Base-by-base conservation (phyloP, 1,140 invertebrate species). In the Bombus impatiens region DNA sequence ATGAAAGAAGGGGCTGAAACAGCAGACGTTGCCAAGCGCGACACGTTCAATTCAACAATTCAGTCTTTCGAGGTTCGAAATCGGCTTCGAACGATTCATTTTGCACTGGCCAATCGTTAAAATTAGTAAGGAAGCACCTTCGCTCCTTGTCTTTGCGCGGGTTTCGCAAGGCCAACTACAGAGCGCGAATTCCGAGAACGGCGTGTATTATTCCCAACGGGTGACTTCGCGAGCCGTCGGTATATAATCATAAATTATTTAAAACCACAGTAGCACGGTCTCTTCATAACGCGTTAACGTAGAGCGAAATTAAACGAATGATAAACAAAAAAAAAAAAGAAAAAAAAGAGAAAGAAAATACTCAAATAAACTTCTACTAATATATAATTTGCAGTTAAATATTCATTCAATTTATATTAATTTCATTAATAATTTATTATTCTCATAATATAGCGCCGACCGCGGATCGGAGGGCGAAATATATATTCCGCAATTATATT, bases 381-480 rank as follows among this genome's bases (percentile, higher is more conserved):
- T 93, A 95, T 95, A 95, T 93, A 94, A 94, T 94, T 94, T 94
- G 93, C 92, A 95, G 94, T 95, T 95, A 95, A 95, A 95, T 95
- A 95, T 95, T 94, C 92, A 93, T 93, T 94, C 92, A 93, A 94
- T 95, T 95, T 95, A 95, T 95, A 95, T 95, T 95, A 95, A 95
- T 95, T 95, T 95, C 93, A 94, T 94, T 94, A 95, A 95, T 95
- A 95, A 95, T 95, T 95, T 95, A 95, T 95, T 95, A 95, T 94
- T 95, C 91, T 94, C 93, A 93, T 94, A 95, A 94, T 94, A 94
- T 93, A 94, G 89, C 91, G 91, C 89, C 93, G 90, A 88, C 87
- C 89, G 88, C 87, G 90, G 88, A 87, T 91, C 91, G 90, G 90
- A 88, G 84, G 91, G 86, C 92, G 90, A 87, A 74, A 93, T 92